Base-by-base conservation (phyloP, 1,140 invertebrate species). In the Drosophila watanabei region DNA sequence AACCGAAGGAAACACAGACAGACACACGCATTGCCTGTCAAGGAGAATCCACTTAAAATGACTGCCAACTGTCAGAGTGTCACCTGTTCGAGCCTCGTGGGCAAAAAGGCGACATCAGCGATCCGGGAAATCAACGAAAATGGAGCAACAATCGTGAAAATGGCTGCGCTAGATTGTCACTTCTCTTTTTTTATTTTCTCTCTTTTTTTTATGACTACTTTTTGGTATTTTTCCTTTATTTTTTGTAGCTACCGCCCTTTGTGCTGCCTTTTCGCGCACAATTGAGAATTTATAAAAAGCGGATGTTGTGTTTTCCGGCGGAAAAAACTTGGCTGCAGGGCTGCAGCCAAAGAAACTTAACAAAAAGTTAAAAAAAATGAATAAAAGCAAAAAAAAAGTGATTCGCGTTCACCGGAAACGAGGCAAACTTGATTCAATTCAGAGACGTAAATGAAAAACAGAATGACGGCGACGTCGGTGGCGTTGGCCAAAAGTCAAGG, bases 261-360 rank as follows among this genome's bases (percentile, higher is more conserved):
- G 52, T 77, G 61, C 30, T 46, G 64, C 28, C 45, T 75, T 72
- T 64, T 70, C 52, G 58, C 63, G 73, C 81, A 75, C 80, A 81
- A 88, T 88, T 88, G 85, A 88, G 68, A 84, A 81, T 88, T 89
- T 89, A 84, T 79, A 84, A 81, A 79, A 79, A 86, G 58, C 85
- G 85, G 85, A 88, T 81, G 78, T 80, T 88, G 85, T 88, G 81
- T 89, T 88, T 88, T 89, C 85, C 85, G 85, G 69, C 69, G 85
- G 69, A 88, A 88, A 85, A 89, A 88, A 88, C 86, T 89, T 85
- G 85, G 63, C 81, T 81, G 71, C 59, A 71, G 54, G 35, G 52
- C 14, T 79, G 52, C 68, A 65, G 39, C 51, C 39, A 80, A 59
- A 37, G 45, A 61, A 56, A 43, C 33, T 41, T n/a, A 18, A 16